Base-by-base conservation (phyloP, 2,888 invertebrate genomes). In the Cistogaster globosa region DNA sequence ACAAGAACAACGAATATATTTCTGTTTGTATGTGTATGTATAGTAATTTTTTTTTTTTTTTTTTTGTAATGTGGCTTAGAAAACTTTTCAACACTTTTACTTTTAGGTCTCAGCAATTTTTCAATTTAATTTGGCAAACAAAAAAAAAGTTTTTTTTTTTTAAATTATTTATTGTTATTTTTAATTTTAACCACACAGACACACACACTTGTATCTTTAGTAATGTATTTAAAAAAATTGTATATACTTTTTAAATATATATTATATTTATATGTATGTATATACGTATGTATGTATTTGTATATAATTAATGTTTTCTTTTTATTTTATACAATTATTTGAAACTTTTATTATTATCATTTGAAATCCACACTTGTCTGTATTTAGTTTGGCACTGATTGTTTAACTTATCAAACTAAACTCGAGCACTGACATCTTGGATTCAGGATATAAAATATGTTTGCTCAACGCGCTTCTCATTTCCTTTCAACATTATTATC, bases 351-450 rank as follows among this genome's bases (percentile, higher is more conserved):
- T 42, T 57, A 57, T 48, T 48, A 36, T 51, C 81, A 57, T 75
- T 62, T 88, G 88, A 89, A 90, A 88, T 90, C 92, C 91, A 89
- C 89, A 89, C 91, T 88, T 89, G 89, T 90, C 91, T 90, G 90
- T 88, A 89, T 90, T 89, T 90, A 89, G 90, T 92, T 92, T 91
- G 91, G 90, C 91, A 92, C 91, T 92, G 87, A 88, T 75, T 85
- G 77, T 26, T 78, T 81, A 74, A 87, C 88, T 87, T 88, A 88
- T 88, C 87, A 88, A 86, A 82, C 51, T 80, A 53, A 69, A 85
- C 57, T 69, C 63, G 51, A 78, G 78, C 68, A 86, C 77, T 84
- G 77, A 67, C 75, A 81, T 72, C 63, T 75, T 45, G 45, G 7
- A 67, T 71, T 86, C 48, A 85, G 80, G 83, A 81, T 83, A 71